Evolutionary conservation across 2,888 invertebrate species (phyloP).

Genomic region (Fragum sueziense): DNA sequence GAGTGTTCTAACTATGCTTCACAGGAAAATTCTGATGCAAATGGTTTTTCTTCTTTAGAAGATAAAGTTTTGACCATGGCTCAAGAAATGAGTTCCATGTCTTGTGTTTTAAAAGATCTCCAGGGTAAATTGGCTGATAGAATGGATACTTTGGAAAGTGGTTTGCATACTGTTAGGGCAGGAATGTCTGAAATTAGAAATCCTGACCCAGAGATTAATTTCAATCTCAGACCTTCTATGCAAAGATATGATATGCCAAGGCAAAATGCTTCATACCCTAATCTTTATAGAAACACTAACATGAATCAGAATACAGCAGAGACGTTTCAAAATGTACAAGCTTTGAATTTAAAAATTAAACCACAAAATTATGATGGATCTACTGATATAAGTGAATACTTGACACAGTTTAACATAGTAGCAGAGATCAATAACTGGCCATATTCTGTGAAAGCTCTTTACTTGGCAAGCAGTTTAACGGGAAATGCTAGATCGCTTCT

Average conservation of each 20-base stretch:
- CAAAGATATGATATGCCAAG: background rate
- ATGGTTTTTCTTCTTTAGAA: background rate
- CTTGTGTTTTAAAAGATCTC: background rate
- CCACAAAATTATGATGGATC: constrained; percentile 49
- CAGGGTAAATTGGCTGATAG: background rate
- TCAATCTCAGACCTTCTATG: background rate
- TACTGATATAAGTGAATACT: constrained; percentile 51
- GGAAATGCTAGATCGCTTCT: constrained; percentile 41
- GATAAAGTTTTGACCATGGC: background rate
- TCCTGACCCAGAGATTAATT: constrained; percentile 18
- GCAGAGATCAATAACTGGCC: constrained; percentile 82
- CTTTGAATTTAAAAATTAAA: constrained; percentile 24
- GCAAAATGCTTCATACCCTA: background rate
- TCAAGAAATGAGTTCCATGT: background rate
- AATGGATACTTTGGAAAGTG: background rate
- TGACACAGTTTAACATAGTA: constrained; percentile 52
- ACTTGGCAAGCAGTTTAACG: constrained; percentile 49
- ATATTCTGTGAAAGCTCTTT: constrained; percentile 38
- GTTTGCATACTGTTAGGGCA: background rate
- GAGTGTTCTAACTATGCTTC: too few relatives aligned
- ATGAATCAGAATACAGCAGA: background rate
- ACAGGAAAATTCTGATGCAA: too few relatives aligned
- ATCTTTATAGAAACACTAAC: background rate
- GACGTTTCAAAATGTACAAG: background rate
- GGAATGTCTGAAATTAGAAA: constrained; percentile 8